These are phyloP conservation scores for Brachionus asplanchnoidis DNA, from an alignment of 1,140 invertebrate species.

Conservation along the genomic window DNA sequence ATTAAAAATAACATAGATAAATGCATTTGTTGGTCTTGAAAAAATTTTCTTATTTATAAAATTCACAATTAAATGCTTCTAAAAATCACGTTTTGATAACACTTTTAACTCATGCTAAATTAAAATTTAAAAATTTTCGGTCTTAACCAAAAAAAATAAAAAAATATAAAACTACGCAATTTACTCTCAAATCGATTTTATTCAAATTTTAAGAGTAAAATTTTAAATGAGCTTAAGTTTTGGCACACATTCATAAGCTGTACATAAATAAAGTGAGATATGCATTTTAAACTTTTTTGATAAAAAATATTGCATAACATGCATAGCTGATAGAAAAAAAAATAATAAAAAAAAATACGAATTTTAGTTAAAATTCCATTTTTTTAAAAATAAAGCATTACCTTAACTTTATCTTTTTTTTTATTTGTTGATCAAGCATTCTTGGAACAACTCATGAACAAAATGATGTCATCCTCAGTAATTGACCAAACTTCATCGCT, in stretches of 20 bases:
- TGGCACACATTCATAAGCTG: background rate
- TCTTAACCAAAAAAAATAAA: too few relatives aligned
- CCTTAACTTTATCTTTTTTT: background rate
- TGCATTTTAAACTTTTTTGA: background rate
- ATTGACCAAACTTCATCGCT: constrained; percentile 23
- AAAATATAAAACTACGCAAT: background rate
- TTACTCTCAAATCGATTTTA: background rate
- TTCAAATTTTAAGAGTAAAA: background rate
- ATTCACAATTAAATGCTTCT: too few relatives aligned
- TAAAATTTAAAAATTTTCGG: too few relatives aligned
- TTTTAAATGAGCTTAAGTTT: too few relatives aligned
- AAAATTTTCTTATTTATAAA: too few relatives aligned
- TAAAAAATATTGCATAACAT: background rate
- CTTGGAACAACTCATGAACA: background rate
- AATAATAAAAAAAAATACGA: background rate
- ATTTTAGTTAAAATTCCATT: background rate
- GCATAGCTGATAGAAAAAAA: background rate
- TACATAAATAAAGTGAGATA: background rate
- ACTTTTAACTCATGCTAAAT: too few relatives aligned
- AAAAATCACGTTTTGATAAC: too few relatives aligned
- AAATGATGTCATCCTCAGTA: constrained; percentile 28
- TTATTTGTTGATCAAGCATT: background rate
- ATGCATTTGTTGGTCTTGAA: too few relatives aligned
- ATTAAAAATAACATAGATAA: too few relatives aligned
- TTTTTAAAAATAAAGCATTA: background rate